A percentile compares a stretch with the other conserved stretches of the same genome.
Conservation (phyloP, 2,888 invertebrate species). For the Tridacna crocea region DNA sequence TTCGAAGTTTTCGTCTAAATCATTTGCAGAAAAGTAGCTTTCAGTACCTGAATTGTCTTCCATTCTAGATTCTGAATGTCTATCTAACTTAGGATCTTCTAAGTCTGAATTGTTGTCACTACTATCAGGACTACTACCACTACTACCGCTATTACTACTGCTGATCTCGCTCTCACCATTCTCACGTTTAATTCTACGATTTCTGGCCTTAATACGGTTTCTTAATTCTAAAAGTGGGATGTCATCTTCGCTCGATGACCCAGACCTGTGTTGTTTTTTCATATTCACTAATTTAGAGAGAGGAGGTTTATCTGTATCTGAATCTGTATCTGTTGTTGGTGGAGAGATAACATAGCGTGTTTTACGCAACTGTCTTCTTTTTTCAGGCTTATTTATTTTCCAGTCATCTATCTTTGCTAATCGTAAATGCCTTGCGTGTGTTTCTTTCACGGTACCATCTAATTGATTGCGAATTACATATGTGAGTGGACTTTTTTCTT, state of each 20-base stretch:
- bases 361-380: neutral
- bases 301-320: neutral
- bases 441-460: conserved; percentile 5
- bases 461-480: conserved; percentile 34
- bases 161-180: neutral
- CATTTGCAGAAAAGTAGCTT: neutral
- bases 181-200: conserved; percentile 11
- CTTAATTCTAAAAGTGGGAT: conserved; percentile 13
- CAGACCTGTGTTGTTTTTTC: neutral
- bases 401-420: conserved; percentile 32
- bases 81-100: neutral
- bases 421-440: conserved; percentile 30
- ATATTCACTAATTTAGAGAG: neutral
- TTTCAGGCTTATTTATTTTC: conserved; percentile 9
- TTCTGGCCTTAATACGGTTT: conserved; percentile 4
- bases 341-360: no score
- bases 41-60: conserved; percentile 7
- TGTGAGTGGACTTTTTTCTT: conserved; percentile 32
- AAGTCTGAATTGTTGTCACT: neutral
- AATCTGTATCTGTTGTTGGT: no score
- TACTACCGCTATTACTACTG: neutral
- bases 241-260: conserved; percentile 23
- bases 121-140: neutral
- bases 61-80: neutral
- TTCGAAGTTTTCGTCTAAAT: neutral